Conservation (phyloP, 1,140 invertebrate genomes). For the Drosophila cardini region DNA sequence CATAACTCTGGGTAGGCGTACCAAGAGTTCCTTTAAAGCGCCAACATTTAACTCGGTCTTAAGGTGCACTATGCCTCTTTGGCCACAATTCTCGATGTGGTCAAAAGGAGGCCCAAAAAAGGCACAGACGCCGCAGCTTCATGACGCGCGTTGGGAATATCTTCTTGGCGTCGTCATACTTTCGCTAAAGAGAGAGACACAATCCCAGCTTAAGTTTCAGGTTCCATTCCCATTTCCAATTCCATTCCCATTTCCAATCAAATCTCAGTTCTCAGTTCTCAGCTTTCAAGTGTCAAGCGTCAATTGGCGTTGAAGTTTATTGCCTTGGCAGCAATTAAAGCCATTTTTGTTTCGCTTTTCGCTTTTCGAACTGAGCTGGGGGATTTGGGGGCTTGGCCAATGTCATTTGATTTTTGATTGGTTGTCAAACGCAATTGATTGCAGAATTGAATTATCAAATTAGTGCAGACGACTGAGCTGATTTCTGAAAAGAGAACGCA, state of each 20-base stretch:
- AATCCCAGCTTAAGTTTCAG: conserved; percentile 7
- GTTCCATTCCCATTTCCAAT: conserved; percentile 8
- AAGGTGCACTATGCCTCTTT: conserved; percentile 59
- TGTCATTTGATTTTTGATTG: conserved; percentile 77
- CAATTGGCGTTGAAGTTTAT: conserved; percentile 82
- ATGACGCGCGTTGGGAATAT: conserved; percentile 79
- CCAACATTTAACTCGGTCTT: conserved; percentile 26
- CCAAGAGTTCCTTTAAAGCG: conserved; percentile 42
- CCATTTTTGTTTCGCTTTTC: conserved; percentile 30
- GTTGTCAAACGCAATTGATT: conserved; percentile 65
- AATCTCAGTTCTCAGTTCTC: conserved; percentile 32
- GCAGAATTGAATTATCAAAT: conserved; percentile 81
- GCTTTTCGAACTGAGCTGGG: conserved; percentile 32
- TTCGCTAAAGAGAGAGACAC: conserved; percentile 51
- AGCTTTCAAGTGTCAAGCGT: conserved; percentile 73
- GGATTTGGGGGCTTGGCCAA: conserved; percentile 41
- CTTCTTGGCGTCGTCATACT: conserved; percentile 58
- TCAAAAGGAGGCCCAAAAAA: conserved; percentile 56
- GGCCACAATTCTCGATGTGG: conserved; percentile 19
- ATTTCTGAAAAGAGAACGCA: conserved; percentile 23
- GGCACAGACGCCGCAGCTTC: conserved; percentile 78
- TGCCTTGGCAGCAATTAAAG: conserved; percentile 81
- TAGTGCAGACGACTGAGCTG: conserved; percentile 31
- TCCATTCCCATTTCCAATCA: conserved; percentile 4
- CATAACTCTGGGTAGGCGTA: conserved; percentile 76